These are phyloP conservation scores for Orchestia grillus DNA, from an alignment of 1,140 invertebrate genomes.

Conservation along the genomic window DNA sequence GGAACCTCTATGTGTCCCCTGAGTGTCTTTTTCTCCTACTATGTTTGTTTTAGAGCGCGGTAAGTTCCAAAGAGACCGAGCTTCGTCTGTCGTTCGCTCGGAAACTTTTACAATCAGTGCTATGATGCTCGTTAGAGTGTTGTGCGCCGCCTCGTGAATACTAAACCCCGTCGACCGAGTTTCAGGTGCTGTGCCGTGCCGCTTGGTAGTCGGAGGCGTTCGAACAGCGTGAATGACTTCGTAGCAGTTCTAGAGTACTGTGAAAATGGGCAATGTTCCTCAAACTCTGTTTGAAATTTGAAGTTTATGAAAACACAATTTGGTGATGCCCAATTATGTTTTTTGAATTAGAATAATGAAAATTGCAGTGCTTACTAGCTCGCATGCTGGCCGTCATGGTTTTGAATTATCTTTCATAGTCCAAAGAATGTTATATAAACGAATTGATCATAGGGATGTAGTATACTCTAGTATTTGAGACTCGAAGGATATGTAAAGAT, in stretches of 20 bases:
- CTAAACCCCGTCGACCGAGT: not conserved
- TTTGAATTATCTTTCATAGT: not conserved
- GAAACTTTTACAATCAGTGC: slow-evolving; percentile 1
- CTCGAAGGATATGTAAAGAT: too few relatives aligned
- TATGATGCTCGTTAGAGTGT: not conserved
- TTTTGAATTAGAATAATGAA: not conserved
- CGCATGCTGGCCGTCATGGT: not conserved
- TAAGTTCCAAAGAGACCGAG: not conserved
- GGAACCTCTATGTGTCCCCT: not conserved
- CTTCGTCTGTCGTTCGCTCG: not conserved
- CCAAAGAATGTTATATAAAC: not conserved
- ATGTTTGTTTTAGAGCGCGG: not conserved
- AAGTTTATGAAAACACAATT: not conserved
- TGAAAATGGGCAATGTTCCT: not conserved
- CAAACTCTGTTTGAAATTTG: not conserved
- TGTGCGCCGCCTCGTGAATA: not conserved
- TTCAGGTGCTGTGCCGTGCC: not conserved
- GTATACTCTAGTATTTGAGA: not conserved
- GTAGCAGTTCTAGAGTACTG: not conserved
- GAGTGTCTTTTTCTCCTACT: not conserved
- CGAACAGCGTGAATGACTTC: not conserved
- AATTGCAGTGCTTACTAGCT: not conserved
- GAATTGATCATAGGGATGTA: not conserved
- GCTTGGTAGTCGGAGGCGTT: not conserved
- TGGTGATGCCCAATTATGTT: not conserved